A percentile compares a stretch with the other conserved stretches of the same genome.
These are phyloP conservation scores for Thinocorus orbignyianus DNA, from an alignment of 2,113 vertebrate species.

Conservation along the genomic window DNA sequence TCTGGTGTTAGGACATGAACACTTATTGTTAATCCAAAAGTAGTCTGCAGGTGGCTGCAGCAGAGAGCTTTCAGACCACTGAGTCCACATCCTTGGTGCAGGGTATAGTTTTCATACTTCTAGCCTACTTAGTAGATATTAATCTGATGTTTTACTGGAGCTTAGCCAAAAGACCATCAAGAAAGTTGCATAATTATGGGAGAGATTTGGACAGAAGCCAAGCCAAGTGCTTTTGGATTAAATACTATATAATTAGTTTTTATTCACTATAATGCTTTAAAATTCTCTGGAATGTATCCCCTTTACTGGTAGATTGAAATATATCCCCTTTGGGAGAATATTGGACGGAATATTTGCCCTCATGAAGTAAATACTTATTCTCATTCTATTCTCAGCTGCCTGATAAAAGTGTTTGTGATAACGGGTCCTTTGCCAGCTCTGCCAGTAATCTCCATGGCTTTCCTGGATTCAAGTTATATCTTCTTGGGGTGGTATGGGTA, in stretches of 20 bases:
- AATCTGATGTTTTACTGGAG: background rate
- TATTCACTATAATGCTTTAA: background rate
- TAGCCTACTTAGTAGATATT: background rate
- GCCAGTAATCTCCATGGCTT: background rate
- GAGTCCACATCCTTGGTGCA: background rate
- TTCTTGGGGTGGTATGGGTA: background rate
- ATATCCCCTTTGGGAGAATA: background rate
- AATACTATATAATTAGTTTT: background rate
- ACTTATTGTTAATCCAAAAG: background rate
- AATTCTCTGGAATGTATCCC: background rate
- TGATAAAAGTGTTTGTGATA: background rate
- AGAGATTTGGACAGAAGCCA: conserved; percentile 3
- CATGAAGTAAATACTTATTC: background rate
- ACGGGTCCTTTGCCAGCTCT: background rate
- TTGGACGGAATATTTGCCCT: background rate
- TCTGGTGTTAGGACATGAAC: background rate
- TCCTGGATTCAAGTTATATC: background rate
- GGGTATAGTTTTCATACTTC: background rate
- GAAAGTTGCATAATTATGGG: background rate
- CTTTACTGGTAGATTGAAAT: conserved; percentile 1
- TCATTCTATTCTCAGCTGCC: background rate
- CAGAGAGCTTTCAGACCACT: background rate
- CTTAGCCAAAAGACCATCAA: background rate
- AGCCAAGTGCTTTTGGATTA: background rate
- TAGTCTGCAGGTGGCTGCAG: background rate